Conservation (phyloP, 2,888 invertebrate species). For the Sphaerophoria taeniata region DNA sequence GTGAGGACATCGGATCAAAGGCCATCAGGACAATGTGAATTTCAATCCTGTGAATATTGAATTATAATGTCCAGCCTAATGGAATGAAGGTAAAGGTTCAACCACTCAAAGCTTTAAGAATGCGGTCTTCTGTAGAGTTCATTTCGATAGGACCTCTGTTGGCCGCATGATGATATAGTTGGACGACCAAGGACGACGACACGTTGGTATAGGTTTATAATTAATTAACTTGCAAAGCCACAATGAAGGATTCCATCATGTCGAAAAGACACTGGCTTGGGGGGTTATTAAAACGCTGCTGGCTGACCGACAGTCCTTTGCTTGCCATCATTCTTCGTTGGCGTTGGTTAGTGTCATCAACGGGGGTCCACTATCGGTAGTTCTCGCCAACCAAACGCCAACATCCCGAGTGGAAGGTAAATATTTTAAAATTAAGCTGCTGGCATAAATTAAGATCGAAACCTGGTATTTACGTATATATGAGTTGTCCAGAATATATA, state of each 20-base stretch:
- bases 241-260: constrained; percentile 44
- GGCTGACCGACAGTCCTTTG: no score
- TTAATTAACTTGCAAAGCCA: constrained; percentile 57
- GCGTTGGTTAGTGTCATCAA: not conserved
- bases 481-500: constrained; percentile 2
- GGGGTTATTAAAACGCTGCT: constrained; percentile 27
- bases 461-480: constrained; percentile 31
- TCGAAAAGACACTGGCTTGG: constrained; percentile 22
- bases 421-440: constrained; percentile 64
- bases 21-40: constrained; percentile 20
- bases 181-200: not conserved
- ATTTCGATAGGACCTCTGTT: not conserved
- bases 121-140: not conserved
- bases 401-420: constrained; percentile 62
- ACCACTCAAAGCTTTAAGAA: not conserved
- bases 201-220: constrained; percentile 27
- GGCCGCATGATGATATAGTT: not conserved
- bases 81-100: constrained; percentile 15
- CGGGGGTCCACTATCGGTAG: not conserved
- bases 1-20: not conserved
- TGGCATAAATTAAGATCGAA: constrained; percentile 56
- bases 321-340: no score
- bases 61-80: constrained; percentile 40
- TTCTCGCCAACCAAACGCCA: not conserved
- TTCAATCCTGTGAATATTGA: not conserved